Percentiles rank a stretch among this genome's conserved stretches.
Conservation (phyloP, 1,140 invertebrate genomes). For the Bombus ignitus region DNA sequence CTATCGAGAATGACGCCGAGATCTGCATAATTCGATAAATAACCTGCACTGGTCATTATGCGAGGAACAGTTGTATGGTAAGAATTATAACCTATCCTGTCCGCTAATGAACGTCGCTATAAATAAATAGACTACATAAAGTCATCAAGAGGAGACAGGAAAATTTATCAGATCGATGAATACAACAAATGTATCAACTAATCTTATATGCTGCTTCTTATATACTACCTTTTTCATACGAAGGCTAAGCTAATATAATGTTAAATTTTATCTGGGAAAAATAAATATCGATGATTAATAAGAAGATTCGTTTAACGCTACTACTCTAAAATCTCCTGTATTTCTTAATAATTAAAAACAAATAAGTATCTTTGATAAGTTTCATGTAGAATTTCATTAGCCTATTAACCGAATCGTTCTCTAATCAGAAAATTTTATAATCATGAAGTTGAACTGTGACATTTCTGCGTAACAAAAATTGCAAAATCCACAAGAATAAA, state of each 20-base stretch:
- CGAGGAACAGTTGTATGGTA: slow-evolving; percentile 12
- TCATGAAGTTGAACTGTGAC: too few relatives aligned
- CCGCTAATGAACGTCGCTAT: slow-evolving; percentile 19
- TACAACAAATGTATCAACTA: too few relatives aligned
- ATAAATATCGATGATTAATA: too few relatives aligned
- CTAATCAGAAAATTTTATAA: too few relatives aligned
- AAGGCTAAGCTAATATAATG: not conserved
- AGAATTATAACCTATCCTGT: slow-evolving; percentile 22
- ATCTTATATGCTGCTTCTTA: not conserved
- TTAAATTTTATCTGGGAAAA: not conserved
- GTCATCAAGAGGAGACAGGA: not conserved
- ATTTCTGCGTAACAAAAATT: too few relatives aligned
- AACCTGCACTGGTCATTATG: slow-evolving; percentile 13
- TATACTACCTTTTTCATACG: not conserved
- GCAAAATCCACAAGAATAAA: too few relatives aligned
- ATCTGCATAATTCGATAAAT: slow-evolving; percentile 1
- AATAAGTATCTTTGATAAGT: too few relatives aligned
- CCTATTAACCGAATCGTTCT: too few relatives aligned
- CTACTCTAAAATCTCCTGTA: too few relatives aligned
- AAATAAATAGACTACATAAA: slow-evolving; percentile 2
- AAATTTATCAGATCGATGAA: slow-evolving; percentile 5
- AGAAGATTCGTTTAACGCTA: too few relatives aligned
- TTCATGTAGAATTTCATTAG: too few relatives aligned
- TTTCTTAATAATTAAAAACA: too few relatives aligned
- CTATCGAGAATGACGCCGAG: not conserved